Evolutionary conservation across 2,797 vertebrate species (phyloP).

Genomic region (Pitangus sulphuratus): DNA sequence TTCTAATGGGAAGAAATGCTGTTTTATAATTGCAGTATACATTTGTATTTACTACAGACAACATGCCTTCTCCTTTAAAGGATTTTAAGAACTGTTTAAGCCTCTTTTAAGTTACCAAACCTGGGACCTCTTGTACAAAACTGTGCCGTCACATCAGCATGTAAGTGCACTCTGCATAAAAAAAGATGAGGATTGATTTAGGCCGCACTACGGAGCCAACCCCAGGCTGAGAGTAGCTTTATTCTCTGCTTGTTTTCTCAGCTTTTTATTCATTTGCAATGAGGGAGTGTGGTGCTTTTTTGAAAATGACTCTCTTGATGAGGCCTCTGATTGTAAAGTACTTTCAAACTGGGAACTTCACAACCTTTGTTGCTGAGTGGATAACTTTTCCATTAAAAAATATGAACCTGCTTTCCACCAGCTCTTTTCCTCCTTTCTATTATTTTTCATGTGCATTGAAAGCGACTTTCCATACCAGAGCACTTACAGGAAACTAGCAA

Average conservation of each 20-base stretch:
- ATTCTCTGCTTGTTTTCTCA: conserved; percentile 76
- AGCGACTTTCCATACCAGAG: neutral
- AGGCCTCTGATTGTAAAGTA: conserved; percentile 76
- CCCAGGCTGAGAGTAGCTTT: conserved; percentile 73
- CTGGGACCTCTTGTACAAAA: conserved; percentile 71
- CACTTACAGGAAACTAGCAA: neutral
- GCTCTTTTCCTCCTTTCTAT: conserved; percentile 19
- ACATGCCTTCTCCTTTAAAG: conserved; percentile 40
- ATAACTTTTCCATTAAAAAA: conserved; percentile 73
- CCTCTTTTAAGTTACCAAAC: conserved; percentile 75
- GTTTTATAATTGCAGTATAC: conserved; percentile 37
- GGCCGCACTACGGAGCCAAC: conserved; percentile 61
- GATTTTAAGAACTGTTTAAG: conserved; percentile 63
- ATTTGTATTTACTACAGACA: neutral
- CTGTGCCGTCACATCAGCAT: conserved; percentile 74
- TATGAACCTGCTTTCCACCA: conserved; percentile 60
- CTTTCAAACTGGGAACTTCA: conserved; percentile 76
- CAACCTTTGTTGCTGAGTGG: conserved; percentile 72
- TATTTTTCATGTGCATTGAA: neutral
- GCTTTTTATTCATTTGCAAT: conserved; percentile 75
- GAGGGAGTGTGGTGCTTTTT: conserved; percentile 74
- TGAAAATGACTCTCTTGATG: conserved; percentile 76
- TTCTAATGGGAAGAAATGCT: neutral
- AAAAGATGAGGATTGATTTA: conserved; percentile 73
- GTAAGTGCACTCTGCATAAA: conserved; percentile 77